These are phyloP conservation scores for Meriones unguiculatus DNA, from an alignment of 2,113 vertebrate species.

Conservation along the genomic window DNA sequence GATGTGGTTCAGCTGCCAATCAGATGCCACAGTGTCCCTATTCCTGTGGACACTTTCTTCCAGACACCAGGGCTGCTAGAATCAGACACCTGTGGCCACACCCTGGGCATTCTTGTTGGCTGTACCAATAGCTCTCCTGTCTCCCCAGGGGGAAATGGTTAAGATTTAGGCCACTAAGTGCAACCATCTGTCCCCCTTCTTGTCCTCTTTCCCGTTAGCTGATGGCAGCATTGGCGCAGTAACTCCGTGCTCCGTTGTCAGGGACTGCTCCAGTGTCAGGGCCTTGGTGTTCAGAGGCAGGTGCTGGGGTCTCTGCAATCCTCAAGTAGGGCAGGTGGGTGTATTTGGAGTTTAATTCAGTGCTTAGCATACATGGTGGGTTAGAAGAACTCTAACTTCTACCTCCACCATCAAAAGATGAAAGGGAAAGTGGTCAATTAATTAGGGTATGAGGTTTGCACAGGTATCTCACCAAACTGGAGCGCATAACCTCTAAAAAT, in stretches of 20 bases:
- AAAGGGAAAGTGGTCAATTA: constrained; percentile 62
- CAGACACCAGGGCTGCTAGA: constrained; percentile 21
- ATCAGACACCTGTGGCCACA: constrained; percentile 43
- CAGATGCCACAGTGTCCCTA: constrained; percentile 36
- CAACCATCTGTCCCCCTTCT: constrained; percentile 45
- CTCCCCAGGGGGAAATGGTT: constrained; percentile 14
- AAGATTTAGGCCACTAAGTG: constrained; percentile 64
- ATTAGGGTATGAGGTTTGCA: constrained; percentile 20
- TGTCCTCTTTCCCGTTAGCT: constrained; percentile 63
- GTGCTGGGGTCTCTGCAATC: constrained; percentile 18
- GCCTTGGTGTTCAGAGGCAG: constrained; percentile 17
- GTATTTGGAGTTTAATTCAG: constrained; percentile 74
- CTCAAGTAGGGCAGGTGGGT: constrained; percentile 64
- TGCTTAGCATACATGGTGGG: constrained; percentile 52
- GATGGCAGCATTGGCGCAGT: background rate
- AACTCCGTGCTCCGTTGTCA: background rate
- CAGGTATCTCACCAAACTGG: constrained; percentile 55
- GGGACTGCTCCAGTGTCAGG: background rate
- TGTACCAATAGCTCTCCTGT: constrained; percentile 41
- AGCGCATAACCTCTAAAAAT: constrained; percentile 71
- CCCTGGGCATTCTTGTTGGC: constrained; percentile 54
- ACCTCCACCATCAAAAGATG: background rate
- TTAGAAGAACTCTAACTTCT: constrained; percentile 58
- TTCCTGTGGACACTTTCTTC: constrained; percentile 2
- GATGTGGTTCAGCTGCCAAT: background rate